Evolutionary conservation across 2,888 invertebrate species (phyloP).

Genomic region (Chaitophorus viminalis): DNA sequence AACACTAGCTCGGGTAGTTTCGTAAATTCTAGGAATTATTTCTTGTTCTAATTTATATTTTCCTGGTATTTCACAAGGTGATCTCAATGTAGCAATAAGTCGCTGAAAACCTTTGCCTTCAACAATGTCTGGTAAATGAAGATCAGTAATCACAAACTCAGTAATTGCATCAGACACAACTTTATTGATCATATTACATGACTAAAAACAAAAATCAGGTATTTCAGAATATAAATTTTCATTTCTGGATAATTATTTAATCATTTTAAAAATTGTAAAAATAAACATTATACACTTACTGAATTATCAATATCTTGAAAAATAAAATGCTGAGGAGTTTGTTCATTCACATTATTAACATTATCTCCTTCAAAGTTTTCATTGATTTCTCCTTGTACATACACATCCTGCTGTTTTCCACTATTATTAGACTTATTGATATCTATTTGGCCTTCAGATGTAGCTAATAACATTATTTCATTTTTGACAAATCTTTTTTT

Average conservation of each 20-base stretch:
- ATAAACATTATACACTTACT: slow-evolving; percentile 17
- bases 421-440: slow-evolving; percentile 24
- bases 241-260: background rate
- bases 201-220: slow-evolving; percentile 22
- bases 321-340: slow-evolving; percentile 24
- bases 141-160: slow-evolving; percentile 69
- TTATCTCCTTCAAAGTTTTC: slow-evolving; percentile 23
- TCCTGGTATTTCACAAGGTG: slow-evolving; percentile 69
- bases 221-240: background rate
- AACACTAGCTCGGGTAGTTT: slow-evolving; percentile 66
- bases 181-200: slow-evolving; percentile 65
- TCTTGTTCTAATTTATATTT: slow-evolving; percentile 69
- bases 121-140: slow-evolving; percentile 69
- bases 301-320: slow-evolving; percentile 55
- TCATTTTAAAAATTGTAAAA: background rate
- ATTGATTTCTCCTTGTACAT: slow-evolving; percentile 46
- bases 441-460: slow-evolving; percentile 54
- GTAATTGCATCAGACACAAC: slow-evolving; percentile 68
- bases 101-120: slow-evolving; percentile 69
- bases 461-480: slow-evolving; percentile 47
- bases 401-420: slow-evolving; percentile 47
- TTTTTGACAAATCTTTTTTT: slow-evolving; percentile 46
- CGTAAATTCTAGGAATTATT: slow-evolving; percentile 69
- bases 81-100: slow-evolving; percentile 68
- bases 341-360: slow-evolving; percentile 22